Conservation (phyloP, 2,797 vertebrate species). For the Arctocebus calabarensis region DNA sequence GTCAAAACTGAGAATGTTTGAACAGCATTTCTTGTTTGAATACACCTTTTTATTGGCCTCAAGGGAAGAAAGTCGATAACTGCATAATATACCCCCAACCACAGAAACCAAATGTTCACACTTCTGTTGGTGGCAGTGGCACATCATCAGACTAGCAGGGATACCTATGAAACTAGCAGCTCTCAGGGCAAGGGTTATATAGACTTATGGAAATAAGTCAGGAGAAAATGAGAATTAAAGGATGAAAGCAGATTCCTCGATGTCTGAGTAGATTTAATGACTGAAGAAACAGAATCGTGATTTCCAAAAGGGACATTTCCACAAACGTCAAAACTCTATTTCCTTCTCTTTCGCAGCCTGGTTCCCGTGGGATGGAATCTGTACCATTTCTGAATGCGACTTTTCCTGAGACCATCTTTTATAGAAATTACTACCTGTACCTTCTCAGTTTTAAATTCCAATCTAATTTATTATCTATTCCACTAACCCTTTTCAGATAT, state of each 20-base stretch:
- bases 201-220: conserved; percentile 29
- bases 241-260: background rate
- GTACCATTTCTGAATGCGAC: conserved; percentile 18
- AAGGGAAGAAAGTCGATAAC: conserved; percentile 22
- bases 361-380: background rate
- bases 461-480: conserved; percentile 76
- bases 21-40: conserved; percentile 63
- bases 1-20: conserved; percentile 57
- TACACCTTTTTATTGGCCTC: conserved; percentile 61
- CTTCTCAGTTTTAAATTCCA: conserved; percentile 65
- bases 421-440: conserved; percentile 12
- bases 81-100: conserved; percentile 44
- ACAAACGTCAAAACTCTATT: background rate
- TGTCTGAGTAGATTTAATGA: conserved; percentile 2
- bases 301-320: conserved; percentile 35
- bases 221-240: conserved; percentile 46
- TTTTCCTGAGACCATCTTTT: conserved; percentile 56
- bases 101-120: conserved; percentile 39
- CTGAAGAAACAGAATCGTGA: background rate
- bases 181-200: background rate
- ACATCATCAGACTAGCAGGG: background rate
- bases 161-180: conserved; percentile 23
- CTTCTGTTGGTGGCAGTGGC: conserved; percentile 30
- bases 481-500: conserved; percentile 63
- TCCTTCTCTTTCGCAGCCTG: background rate